Evolutionary conservation across 2,888 invertebrate species (phyloP), one percentile per base, ranked within the genome.

Genomic region (Lithophane socia): DNA sequence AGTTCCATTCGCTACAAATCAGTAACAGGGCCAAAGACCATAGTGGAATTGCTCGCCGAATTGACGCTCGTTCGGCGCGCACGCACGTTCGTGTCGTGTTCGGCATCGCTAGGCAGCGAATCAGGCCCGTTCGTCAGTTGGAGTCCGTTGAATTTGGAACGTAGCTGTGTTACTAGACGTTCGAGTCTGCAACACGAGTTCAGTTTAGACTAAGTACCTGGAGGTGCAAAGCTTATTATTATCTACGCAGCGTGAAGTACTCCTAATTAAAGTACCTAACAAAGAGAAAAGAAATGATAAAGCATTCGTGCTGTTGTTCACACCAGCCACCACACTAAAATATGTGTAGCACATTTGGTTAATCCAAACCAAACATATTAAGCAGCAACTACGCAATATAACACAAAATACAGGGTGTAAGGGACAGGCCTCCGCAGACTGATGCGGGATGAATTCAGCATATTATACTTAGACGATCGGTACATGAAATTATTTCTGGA

Each of bases 11-110:
- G 96, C 95, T 96, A 97, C 94, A 97, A 97, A 91, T 97, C 97
- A 3, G 97, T 97, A 29, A 97, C 97, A 24, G 97, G 97, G 29
- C 97, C 97, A 84, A 97, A 97, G 68, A 97, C 95, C 54, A 97
- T 97, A 56, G 95, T 94, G 24, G 95, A 92, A 86, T 93, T 94
- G 75, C 94, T 94, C 73, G 94, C 92, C 29, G 95, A 94, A 89
- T 95, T 94, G 88, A 92, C 88, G 91, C 95, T 94, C 64, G 95
- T 92, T 37, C 94, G 91, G 29, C 94, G 93, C 71, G 92, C 89
- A 80, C 95, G 94, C 70, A 84, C 83, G 88, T 80, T 92, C 87
- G 91, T 68, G 49, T 96, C 96, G 91, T 93, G 94, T 85, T 96
- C 96, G 92, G 93, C 88, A 80, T 96, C 96, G 92, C 95, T 95